phyloP scores from a whole-genome alignment of 2,797 vertebrate genomes.

The Cirrhinus molitorella region DNA sequence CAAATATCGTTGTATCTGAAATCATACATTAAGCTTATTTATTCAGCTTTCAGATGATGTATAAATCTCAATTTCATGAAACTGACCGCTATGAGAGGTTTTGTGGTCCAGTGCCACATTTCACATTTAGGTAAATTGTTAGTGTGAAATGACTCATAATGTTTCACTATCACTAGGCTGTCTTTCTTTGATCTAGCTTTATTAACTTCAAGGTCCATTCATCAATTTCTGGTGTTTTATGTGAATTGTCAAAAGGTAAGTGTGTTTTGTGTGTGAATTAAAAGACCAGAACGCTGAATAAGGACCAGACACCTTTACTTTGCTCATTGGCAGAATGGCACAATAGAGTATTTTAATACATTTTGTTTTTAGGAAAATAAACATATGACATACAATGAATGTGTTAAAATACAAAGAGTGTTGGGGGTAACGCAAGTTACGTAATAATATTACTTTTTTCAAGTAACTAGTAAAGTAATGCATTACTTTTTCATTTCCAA shows the following conservation, averaged over 20 bases:
- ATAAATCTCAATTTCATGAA: no score
- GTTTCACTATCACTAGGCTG: background rate
- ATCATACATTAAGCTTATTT: no score
- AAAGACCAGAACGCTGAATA: background rate
- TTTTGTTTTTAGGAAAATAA: background rate
- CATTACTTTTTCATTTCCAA: no score
- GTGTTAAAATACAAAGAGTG: no score
- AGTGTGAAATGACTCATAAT: background rate
- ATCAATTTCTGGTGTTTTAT: background rate
- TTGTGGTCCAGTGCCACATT: background rate
- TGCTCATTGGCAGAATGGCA: background rate
- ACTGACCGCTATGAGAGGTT: no score
- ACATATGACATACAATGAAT: background rate
- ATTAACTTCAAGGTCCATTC: background rate
- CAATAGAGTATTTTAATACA: slow-evolving; percentile 1
- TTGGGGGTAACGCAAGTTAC: no score
- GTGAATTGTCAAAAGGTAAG: background rate
- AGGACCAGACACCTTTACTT: background rate
- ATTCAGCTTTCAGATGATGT: no score
- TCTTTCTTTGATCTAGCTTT: background rate
- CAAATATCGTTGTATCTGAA: no score
- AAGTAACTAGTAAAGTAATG: no score
- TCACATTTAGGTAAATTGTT: background rate
- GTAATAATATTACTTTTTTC: no score
- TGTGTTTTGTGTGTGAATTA: background rate